Evolutionary conservation across 2,888 invertebrate species (phyloP).

Genomic region (Cyaniris semiargus): DNA sequence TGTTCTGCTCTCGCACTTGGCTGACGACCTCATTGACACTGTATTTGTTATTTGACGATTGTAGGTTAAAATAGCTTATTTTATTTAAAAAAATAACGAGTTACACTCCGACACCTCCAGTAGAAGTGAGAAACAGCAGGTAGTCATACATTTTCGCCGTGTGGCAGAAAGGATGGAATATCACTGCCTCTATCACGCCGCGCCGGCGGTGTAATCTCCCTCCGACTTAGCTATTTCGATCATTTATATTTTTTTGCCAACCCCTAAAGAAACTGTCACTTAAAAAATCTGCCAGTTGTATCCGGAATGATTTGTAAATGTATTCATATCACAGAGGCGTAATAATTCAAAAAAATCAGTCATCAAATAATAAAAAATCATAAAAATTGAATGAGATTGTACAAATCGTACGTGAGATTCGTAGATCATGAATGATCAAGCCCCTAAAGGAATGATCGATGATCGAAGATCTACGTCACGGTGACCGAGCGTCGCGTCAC

Average conservation of each 20-base stretch:
- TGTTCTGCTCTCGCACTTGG: conserved; percentile 53
- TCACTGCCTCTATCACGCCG: no score
- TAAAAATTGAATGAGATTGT: conserved; percentile 7
- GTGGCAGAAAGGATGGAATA: no score
- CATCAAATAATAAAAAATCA: background rate
- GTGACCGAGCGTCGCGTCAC: conserved; percentile 69
- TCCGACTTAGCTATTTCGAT: no score
- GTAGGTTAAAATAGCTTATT: no score
- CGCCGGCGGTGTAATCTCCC: no score
- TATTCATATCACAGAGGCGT: background rate
- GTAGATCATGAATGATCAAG: conserved; percentile 5
- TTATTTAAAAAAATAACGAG: no score
- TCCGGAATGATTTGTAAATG: background rate
- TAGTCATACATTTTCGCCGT: no score
- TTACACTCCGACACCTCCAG: no score
- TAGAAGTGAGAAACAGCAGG: no score
- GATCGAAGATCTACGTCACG: conserved; percentile 71
- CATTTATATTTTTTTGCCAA: no score
- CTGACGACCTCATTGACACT: conserved; percentile 22
- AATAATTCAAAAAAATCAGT: background rate
- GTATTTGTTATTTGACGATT: background rate
- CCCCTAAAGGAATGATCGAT: conserved; percentile 58
- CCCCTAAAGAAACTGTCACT: no score
- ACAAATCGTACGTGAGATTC: background rate
- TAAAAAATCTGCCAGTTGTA: background rate